phyloP scores from a whole-genome alignment of 2,113 vertebrate species.

The Chauna torquata region DNA sequence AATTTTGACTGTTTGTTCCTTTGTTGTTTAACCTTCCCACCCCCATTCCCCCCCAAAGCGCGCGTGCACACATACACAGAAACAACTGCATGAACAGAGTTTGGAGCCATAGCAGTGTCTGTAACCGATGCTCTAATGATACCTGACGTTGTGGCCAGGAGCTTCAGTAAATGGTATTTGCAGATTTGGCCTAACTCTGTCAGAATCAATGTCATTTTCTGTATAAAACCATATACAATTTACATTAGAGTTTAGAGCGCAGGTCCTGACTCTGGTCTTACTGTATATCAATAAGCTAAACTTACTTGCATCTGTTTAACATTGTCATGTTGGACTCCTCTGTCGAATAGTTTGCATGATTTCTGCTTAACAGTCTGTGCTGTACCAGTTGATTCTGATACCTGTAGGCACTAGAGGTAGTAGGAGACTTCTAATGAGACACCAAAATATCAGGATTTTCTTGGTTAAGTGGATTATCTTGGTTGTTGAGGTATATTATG shows the following conservation, averaged over 20 bases:
- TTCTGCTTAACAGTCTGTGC: not conserved
- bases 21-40: not conserved
- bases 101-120: not conserved
- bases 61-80: not conserved
- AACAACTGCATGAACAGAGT: not conserved
- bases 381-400: not conserved
- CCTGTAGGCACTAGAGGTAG: not conserved
- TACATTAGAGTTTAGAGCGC: not conserved
- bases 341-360: not conserved
- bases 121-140: not conserved
- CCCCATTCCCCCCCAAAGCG: fast-evolving
- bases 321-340: not conserved
- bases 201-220: not conserved
- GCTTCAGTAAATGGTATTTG: not conserved
- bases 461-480: not conserved
- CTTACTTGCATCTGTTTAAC: not conserved
- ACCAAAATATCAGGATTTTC: not conserved
- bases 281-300: not conserved
- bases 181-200: not conserved
- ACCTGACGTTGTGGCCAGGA: not conserved
- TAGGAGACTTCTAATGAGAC: not conserved
- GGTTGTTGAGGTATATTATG: not conserved
- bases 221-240: not conserved
- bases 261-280: not conserved
- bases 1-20: not conserved